Base-by-base conservation (phyloP, 30 jellyfish, hydroid and myxozoan species). In the Phacellophora camtschatica region DNA sequence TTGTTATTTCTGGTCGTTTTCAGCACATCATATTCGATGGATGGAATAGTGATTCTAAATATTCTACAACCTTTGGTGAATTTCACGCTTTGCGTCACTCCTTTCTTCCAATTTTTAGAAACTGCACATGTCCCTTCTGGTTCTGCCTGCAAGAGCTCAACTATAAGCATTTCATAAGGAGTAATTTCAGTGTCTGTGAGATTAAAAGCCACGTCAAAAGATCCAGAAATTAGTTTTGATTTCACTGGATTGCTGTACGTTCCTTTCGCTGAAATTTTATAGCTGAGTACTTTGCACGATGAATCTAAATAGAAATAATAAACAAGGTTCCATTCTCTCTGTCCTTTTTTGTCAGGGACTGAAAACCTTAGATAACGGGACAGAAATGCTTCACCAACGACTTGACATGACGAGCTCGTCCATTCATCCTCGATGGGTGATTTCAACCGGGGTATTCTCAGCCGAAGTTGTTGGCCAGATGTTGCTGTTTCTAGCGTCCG, bases 121-220 rank as follows among this genome's bases (percentile, higher is more conserved):
- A 67, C 93, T 2, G 96, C 98, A 71, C 98, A 92, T 13, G 94
- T 85, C 0, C 96, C 90, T 22, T 72, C 86, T 1, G 85, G 88
- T 32, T 77, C 90, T 8, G 96, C 81, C 18, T 53, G 85, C 34
- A 85, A 74, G 20, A 78, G 66, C 23, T 71, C 86, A 4, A 74
- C 96, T 30, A 85, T 74, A 8, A 85, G 70, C 81, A 35, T 74
- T 50, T 85, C 96, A 31, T 67, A 62, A 66, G 96, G 96, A 13
- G 96, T 85, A 15, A 85, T 85, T 39, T 85, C 86, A 0, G 86
- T 55, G 57, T 74, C 67, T 48, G 89, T 85, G 46, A 85, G 32
- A 18, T 74, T 74, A 32, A 85, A 85, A 2, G 88, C 86, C 0
- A 67, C 85, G 22, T 85, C 64, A 28, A 5, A 31, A 5, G 96